Percentiles rank a stretch among this genome's conserved stretches.
Evolutionary conservation across 2,888 invertebrate species (phyloP).

Genomic region (Cerastoderma edule): DNA sequence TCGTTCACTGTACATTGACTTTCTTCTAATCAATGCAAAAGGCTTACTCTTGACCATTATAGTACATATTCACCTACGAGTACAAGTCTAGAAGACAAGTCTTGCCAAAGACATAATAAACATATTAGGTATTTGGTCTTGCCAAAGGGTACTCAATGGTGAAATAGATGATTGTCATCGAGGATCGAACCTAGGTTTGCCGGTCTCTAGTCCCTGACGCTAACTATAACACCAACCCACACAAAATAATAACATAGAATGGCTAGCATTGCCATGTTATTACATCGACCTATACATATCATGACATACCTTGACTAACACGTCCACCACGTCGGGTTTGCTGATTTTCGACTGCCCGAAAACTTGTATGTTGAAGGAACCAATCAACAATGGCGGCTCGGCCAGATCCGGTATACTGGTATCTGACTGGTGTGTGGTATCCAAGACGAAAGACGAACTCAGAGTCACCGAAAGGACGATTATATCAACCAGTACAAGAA

Average conservation of each 20-base stretch:
- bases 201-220: neutral
- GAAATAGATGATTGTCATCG: neutral
- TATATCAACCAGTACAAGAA: no score
- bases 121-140: neutral
- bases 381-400: conserved; percentile 65
- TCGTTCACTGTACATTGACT: no score
- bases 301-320: conserved; percentile 65
- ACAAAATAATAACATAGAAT: no score
- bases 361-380: conserved; percentile 74
- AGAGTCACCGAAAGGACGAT: no score
- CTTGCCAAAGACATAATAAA: no score
- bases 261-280: neutral
- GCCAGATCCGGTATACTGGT: conserved; percentile 47
- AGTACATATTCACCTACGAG: no score
- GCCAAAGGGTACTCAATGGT: no score
- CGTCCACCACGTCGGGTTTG: conserved; percentile 56
- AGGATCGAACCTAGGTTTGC: neutral
- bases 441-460: no score
- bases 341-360: conserved; percentile 70
- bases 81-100: no score
- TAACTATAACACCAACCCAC: neutral
- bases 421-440: no score
- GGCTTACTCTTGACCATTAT: no score
- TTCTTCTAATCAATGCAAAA: no score
- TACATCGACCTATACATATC: neutral